phyloP scores from a whole-genome alignment of 2,888 invertebrate genomes.

The Caenorhabditis angaria region DNA sequence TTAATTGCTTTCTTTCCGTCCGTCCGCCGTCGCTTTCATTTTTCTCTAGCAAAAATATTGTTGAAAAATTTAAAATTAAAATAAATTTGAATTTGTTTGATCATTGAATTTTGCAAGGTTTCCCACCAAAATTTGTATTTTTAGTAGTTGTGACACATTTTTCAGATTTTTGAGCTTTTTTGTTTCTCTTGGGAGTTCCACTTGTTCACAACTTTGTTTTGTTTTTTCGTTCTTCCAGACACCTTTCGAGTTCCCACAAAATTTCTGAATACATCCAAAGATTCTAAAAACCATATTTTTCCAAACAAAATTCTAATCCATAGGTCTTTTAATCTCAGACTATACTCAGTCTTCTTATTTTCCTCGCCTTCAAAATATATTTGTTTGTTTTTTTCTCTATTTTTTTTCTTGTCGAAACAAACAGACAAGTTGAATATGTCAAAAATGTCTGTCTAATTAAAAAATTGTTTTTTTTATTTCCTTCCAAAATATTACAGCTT shows the following conservation, averaged over 20 bases:
- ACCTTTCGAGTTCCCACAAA: too few species aligned
- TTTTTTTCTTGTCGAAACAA: background rate
- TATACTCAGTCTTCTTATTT: background rate
- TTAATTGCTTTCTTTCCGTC: conserved; percentile 4
- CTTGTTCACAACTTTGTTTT: too few species aligned
- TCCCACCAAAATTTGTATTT: too few species aligned
- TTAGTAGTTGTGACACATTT: too few species aligned
- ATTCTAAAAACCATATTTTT: background rate
- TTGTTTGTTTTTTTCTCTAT: conserved; percentile 6
- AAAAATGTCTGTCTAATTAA: background rate
- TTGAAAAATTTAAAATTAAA: background rate
- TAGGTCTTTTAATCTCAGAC: conserved; percentile 1
- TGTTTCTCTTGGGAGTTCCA: too few species aligned
- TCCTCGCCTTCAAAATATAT: background rate
- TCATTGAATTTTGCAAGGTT: background rate
- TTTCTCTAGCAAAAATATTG: background rate
- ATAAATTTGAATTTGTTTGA: background rate
- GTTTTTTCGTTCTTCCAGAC: too few species aligned
- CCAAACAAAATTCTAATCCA: background rate
- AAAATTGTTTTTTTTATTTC: background rate
- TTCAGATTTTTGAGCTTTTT: too few species aligned
- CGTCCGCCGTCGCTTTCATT: background rate
- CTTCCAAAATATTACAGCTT: background rate
- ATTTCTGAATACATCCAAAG: too few species aligned
- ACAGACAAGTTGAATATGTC: background rate